Base-by-base conservation (phyloP, 2,113 vertebrate species). In the Mirza zaza region DNA sequence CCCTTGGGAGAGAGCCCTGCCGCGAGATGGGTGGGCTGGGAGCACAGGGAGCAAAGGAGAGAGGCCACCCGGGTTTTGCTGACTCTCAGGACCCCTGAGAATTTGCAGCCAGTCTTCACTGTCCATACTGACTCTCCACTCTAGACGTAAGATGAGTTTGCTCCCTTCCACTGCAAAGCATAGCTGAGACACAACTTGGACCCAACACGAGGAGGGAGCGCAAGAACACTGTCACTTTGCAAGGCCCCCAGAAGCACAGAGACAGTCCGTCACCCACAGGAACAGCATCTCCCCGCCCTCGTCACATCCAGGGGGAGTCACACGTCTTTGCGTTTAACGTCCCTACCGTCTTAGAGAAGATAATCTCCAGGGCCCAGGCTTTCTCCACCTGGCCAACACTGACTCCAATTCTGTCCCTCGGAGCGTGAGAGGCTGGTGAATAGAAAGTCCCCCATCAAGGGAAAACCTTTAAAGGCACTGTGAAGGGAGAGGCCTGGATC, bases 41-140 rank as follows among this genome's bases (percentile, higher is more conserved):
- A 27, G n/a, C 29, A 59, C 1, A 39, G 21, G 5, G 17, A 52
- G 36, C 0, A 11, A 3, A 3, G 48, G 5, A 59, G 29, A 14
- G 39, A 48, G 2, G 17, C 7, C 57, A 20, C 0, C 48, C 68
- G 34, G 14, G 42, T 20, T 71, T 75, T 70, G 11, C 21, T 32
- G 21, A 9, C 7, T 34, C 45, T 77, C 50, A 50, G 75, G 36
- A 20, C 2, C 45, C 12, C 87, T 32, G 15, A 29, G 18, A 29
- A 45, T 83, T 57, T 50, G 50, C 63, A 73, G 13, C 14, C 25
- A 13, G 18, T 61, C 23, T 77, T 67, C 71, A 18, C 8, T 57
- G 4, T 55, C 23, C 4, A 6, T 6, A 21, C 17, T 14, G 36
- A 42, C 25, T 88, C 57, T 88, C 65, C 12, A 48, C 27, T 83